Percentiles rank a stretch among this genome's conserved stretches.
These are phyloP conservation scores for Pseudochromis fuscus DNA, from an alignment of 2,797 vertebrate genomes.

Conservation along the genomic window DNA sequence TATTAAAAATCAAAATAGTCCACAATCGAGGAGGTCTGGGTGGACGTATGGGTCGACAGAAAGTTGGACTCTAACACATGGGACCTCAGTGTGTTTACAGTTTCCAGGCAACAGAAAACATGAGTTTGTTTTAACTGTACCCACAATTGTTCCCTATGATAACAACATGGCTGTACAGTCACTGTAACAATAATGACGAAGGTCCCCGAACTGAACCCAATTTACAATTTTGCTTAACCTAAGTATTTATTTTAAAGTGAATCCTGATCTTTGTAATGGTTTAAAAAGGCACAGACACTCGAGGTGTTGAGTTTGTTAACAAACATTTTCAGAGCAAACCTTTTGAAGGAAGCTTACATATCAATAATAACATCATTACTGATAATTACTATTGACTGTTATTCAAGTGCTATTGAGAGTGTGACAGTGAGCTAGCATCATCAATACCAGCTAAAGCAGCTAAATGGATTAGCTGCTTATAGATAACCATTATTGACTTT, in stretches of 20 bases:
- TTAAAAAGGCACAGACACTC: background rate
- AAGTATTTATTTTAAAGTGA: background rate
- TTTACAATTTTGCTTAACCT: background rate
- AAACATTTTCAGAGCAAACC: background rate
- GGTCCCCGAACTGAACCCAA: background rate
- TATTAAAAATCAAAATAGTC: too few species aligned
- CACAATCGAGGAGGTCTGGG: background rate
- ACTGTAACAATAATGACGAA: background rate
- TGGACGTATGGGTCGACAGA: constrained; percentile 13
- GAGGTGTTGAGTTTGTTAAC: too few species aligned
- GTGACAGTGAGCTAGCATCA: constrained; percentile 4
- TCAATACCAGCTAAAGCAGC: too few species aligned
- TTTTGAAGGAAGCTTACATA: background rate
- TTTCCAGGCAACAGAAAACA: background rate
- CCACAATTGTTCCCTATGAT: background rate
- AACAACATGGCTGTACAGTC: constrained; percentile 8
- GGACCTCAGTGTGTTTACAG: background rate
- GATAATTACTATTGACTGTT: too few species aligned
- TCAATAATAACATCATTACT: constrained; percentile 3
- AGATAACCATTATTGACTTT: too few species aligned
- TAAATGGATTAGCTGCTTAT: too few species aligned
- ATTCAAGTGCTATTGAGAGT: background rate
- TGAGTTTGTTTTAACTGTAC: background rate
- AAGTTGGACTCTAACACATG: background rate
- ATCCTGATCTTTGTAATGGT: background rate